Base-by-base conservation (phyloP, 1,140 invertebrate genomes). In the Cyphomyrmex costatus region DNA sequence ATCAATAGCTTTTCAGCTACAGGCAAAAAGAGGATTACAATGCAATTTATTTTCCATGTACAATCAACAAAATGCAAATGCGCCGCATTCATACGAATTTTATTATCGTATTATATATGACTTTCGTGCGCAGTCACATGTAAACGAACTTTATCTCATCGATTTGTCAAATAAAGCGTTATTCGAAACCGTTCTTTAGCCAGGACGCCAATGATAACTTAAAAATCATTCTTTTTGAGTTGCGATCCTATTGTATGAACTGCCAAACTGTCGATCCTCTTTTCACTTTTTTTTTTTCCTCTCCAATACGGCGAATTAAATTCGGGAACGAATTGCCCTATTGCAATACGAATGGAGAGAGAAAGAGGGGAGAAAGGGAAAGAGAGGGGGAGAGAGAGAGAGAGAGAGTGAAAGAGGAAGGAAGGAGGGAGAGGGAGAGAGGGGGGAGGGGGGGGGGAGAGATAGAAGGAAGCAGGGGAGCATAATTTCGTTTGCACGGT, bases 241-340 rank as follows among this genome's bases (percentile, higher is more conserved):
- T 61, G 36, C 36, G 53, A 56, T 42, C 3, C 63, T 30, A 19
- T 68, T 53, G 63, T 68, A 70, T 7, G n/a, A 80, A 80, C 30
- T 30, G 56, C 30, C 21, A 5, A 80, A 56, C 77, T 70, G 77
- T 80, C 77, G 16, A 19, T 70, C 53, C 12, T 68, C 27, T 63
- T 46, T 60, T 51, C 66, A 21, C 16, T 60, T 49, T 83, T 74
- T 77, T 76, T 85, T n/a, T 82, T 70, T 61, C 30, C 33, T 83
- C 56, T 86, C 30, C 79, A 60, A 83, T 83, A 83, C 68, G 53
- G 24, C 42, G 30, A 80, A 82, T 83, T 86, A 86, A 73, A 56
- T 83, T 71, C 79, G 68, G 53, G 82, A 88, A 86, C 85, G 77
- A 88, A 86, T 83, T 76, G 79, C 70, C 24, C 58, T 61, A 76